phyloP scores from a whole-genome alignment of 1,140 invertebrate species.

The Calephelis nemesis region DNA sequence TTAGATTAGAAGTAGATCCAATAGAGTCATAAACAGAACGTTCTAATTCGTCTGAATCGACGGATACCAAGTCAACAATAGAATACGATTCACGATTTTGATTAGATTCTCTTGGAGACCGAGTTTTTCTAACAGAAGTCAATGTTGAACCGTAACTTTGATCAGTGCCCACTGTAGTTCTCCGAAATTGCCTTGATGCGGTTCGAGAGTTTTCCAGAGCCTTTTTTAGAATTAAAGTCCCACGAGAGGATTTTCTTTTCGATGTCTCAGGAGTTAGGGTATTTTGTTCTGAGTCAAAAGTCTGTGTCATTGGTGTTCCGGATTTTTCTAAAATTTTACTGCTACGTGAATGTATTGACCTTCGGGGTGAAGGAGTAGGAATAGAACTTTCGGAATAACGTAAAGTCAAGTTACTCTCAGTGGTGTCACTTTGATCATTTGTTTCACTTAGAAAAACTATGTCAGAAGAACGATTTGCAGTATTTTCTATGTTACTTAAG shows the following conservation, averaged over 20 bases:
- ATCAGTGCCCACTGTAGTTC: slow-evolving; percentile 35
- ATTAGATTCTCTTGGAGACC: slow-evolving; percentile 33
- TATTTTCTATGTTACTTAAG: slow-evolving; percentile 53
- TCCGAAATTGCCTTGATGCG: slow-evolving; percentile 25
- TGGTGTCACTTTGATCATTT: slow-evolving; percentile 22
- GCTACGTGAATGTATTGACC: slow-evolving; percentile 43
- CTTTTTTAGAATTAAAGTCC: slow-evolving; percentile 47
- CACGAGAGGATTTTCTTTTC: slow-evolving; percentile 40
- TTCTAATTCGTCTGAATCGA: slow-evolving; percentile 42
- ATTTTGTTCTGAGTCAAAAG: slow-evolving; percentile 4
- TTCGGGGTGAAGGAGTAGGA: slow-evolving; percentile 40
- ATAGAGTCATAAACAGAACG: slow-evolving; percentile 49
- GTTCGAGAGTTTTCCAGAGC: slow-evolving; percentile 35
- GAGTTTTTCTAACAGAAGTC: slow-evolving; percentile 30
- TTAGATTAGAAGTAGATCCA: slow-evolving; percentile 30
- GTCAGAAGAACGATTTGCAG: slow-evolving; percentile 30
- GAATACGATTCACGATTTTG: slow-evolving; percentile 54
- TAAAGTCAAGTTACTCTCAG: slow-evolving; percentile 37
- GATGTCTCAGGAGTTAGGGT: slow-evolving; percentile 29
- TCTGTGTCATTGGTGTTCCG: neutral
- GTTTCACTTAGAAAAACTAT: slow-evolving; percentile 37
- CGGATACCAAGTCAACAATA: slow-evolving; percentile 59
- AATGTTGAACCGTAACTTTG: slow-evolving; percentile 34
- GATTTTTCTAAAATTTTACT: slow-evolving; percentile 45
- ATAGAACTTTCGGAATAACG: slow-evolving; percentile 43